Evolutionary conservation across 2,113 vertebrate genomes (phyloP), one percentile per base, ranked within the genome.

Genomic region (Fregetta grallaria): DNA sequence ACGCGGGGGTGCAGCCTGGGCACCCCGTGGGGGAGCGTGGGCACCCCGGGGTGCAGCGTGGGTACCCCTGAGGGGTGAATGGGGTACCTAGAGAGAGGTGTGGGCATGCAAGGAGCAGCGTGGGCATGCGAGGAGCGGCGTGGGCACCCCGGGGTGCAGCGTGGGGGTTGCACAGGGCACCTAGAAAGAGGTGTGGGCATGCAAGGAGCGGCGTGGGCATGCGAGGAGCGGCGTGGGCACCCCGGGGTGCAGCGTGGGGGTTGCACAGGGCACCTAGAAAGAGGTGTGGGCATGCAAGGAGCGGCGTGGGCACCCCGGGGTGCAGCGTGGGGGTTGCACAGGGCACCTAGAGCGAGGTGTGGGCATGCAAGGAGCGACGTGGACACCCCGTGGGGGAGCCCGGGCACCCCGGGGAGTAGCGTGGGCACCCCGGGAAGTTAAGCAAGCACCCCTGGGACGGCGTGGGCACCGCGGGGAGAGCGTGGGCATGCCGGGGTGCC

Each of bases 271-370:
- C 40, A 44, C 63, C 13, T 6, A 15, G 42, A 34, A 20, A 15
- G 30, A 26, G 11, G 36, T 27, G 11, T 8, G 36, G 36, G 25
- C 53, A 56, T 5, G 18, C n/a, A 4, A 10, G 40, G 22, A 20
- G 27, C 1, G 84, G 26, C 0, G 9, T 2, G 84, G 32, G 11
- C 25, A 49, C 15, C 9, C 20, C 7, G 2, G 26, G 36, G 27
- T 19, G 52, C 0, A 15, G n/a, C 0, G 8, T 4, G 38, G 38
- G 30, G 34, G 62, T 0, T 44, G 29, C 40, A 22, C 4, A 9
- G 27, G 40, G 11, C 40, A 44, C 63, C 13, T 6, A 15, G 42
- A 34, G 29, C 15, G 30, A 26, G 11, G 36, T 27, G 11, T 8
- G 36, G 36, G 25, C 53, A 56, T 5, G 18, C n/a, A 4, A 10